phyloP scores from a whole-genome alignment of 2,797 vertebrate genomes.

The Spheniscus humboldti region DNA sequence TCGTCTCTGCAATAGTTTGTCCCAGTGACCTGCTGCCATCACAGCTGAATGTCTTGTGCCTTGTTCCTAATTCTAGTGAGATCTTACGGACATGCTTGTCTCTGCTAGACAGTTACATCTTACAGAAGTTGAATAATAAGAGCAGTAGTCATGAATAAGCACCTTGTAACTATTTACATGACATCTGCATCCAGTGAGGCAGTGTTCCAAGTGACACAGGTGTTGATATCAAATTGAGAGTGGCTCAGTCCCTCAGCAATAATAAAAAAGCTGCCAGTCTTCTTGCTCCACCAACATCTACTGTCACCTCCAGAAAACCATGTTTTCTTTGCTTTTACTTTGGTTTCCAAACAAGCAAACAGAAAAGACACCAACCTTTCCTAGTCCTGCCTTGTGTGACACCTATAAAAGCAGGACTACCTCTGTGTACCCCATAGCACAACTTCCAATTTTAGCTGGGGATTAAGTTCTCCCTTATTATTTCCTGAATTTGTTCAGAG shows the following conservation, averaged over 20 bases:
- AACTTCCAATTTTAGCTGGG: not conserved
- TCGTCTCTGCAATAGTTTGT: not conserved
- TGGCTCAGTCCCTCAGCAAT: conserved; percentile 43
- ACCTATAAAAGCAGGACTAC: not conserved
- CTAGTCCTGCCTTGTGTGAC: not conserved
- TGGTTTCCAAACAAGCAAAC: not conserved
- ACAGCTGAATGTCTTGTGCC: not conserved
- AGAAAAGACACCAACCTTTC: not conserved
- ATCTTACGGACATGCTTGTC: not conserved
- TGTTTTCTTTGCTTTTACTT: not conserved
- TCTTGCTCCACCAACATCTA: conserved; percentile 13
- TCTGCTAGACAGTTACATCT: not conserved
- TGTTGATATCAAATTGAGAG: conserved; percentile 40
- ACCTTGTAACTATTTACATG: not conserved
- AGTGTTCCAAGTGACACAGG: conserved; percentile 64
- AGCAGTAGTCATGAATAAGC: not conserved
- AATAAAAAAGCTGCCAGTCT: conserved; percentile 40
- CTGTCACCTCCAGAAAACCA: not conserved
- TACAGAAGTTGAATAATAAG: not conserved
- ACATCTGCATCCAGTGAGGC: conserved; percentile 30
- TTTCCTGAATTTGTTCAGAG: not conserved
- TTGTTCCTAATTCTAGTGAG: not conserved
- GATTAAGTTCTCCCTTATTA: not conserved
- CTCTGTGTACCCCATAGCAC: not conserved
- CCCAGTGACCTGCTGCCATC: not conserved